phyloP scores from a whole-genome alignment of 2,888 invertebrate species.

The Ferrisia virgata region DNA sequence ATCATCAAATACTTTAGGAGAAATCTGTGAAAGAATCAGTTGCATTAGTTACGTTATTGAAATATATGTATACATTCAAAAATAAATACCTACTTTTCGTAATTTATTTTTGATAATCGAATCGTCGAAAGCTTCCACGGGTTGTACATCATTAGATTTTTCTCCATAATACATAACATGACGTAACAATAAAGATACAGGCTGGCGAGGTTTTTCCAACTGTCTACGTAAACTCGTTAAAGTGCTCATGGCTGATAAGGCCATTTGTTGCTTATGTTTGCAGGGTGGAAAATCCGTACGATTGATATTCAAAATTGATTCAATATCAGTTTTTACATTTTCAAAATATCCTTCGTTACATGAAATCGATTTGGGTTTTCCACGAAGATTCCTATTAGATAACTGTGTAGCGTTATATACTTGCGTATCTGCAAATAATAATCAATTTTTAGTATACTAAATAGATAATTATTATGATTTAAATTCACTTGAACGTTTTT shows the following conservation, averaged over 20 bases:
- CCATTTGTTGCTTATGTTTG: constrained; percentile 56
- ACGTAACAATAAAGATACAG: constrained; percentile 78
- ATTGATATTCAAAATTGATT: constrained; percentile 33
- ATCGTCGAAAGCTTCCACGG: not conserved
- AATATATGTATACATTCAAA: not conserved
- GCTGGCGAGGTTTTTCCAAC: constrained; percentile 75
- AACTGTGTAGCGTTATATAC: not conserved
- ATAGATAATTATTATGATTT: not conserved
- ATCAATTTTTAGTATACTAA: not conserved
- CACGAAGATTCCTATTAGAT: not conserved
- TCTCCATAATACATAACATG: constrained; percentile 53
- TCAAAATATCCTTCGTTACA: not conserved
- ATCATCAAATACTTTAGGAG: constrained; percentile 61
- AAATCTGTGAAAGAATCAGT: too few species aligned
- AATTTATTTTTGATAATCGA: not conserved
- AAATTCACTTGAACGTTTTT: not conserved
- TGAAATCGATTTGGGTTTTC: not conserved
- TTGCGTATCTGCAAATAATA: not conserved
- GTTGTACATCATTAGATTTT: not conserved
- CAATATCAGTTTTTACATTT: not conserved
- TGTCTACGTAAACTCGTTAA: constrained; percentile 73
- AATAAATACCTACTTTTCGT: constrained; percentile 6
- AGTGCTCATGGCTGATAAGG: constrained; percentile 77
- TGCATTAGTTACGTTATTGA: not conserved
- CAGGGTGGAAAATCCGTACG: constrained; percentile 31